Percentiles rank a stretch among this genome's conserved stretches.
phyloP scores from a whole-genome alignment of 1,140 invertebrate species.

The Calephelis virginiensis region DNA sequence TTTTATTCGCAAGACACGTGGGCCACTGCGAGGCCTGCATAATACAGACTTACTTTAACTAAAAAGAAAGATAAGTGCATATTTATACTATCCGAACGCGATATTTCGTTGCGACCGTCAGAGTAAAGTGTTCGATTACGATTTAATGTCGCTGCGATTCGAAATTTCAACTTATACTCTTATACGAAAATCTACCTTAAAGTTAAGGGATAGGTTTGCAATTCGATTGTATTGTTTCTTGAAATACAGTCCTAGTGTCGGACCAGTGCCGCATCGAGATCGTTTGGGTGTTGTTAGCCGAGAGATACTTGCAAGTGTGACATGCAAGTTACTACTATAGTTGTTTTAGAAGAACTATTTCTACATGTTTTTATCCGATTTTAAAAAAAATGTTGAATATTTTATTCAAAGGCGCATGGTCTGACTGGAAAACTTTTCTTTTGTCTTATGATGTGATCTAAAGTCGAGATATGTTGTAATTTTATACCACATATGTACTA shows the following conservation, averaged over 20 bases:
- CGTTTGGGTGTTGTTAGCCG: slow-evolving; percentile 5
- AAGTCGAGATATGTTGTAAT: no score
- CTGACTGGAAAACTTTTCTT: no score
- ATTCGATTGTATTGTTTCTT: slow-evolving; percentile 15
- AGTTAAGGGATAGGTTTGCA: slow-evolving; percentile 17
- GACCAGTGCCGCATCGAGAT: slow-evolving; percentile 12
- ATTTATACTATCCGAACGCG: slow-evolving; percentile 70
- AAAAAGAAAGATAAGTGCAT: slow-evolving; percentile 76
- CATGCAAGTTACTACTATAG: slow-evolving; percentile 15
- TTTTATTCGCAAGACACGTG: slow-evolving; percentile 74
- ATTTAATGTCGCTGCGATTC: slow-evolving; percentile 69
- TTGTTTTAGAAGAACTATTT: slow-evolving; percentile 13
- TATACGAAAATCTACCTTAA: slow-evolving; percentile 23
- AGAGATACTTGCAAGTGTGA: slow-evolving; percentile 13
- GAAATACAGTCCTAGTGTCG: slow-evolving; percentile 9
- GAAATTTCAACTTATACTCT: slow-evolving; percentile 48
- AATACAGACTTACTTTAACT: slow-evolving; percentile 70
- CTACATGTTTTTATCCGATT: not conserved
- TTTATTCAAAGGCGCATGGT: no score
- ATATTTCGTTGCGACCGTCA: slow-evolving; percentile 69
- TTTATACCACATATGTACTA: no score
- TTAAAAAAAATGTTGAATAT: not conserved
- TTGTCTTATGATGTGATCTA: no score
- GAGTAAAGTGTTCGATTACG: slow-evolving; percentile 76
- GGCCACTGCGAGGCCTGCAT: slow-evolving; percentile 55